A percentile compares a stretch with the other conserved stretches of the same genome.
Conservation (phyloP, 2,113 vertebrate species). For the Malurus melanocephalus region DNA sequence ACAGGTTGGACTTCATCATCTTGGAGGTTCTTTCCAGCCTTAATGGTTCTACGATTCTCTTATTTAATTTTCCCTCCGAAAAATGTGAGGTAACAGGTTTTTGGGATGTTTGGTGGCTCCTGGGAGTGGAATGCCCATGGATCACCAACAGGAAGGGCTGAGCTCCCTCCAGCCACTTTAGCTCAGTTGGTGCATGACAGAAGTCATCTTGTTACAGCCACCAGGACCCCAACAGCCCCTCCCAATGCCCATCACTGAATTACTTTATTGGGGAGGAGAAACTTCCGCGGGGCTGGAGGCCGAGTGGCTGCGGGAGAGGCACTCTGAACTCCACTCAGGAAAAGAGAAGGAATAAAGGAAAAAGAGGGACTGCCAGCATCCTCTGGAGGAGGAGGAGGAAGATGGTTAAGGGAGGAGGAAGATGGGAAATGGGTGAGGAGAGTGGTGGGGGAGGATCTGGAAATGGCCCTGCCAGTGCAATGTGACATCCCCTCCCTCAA, state of each 20-base stretch:
- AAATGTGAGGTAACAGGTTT: neutral
- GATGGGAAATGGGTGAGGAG: neutral
- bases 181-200: neutral
- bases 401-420: neutral
- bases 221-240: slow-evolving; percentile 18
- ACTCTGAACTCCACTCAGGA: neutral
- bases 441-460: neutral
- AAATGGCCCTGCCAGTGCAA: neutral
- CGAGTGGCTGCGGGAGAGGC: neutral
- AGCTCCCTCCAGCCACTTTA: neutral
- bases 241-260: slow-evolving; percentile 50
- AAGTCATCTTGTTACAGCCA: slow-evolving; percentile 7
- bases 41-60: neutral
- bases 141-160: accelerated
- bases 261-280: slow-evolving; percentile 65
- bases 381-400: neutral
- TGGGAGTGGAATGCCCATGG: accelerated
- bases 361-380: neutral
- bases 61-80: neutral
- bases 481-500: neutral
- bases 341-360: neutral
- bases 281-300: neutral
- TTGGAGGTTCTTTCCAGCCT: neutral
- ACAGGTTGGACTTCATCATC: neutral
- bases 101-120: accelerated